Conservation (phyloP, 2,888 invertebrate species). For the Ectemnius continuus region DNA sequence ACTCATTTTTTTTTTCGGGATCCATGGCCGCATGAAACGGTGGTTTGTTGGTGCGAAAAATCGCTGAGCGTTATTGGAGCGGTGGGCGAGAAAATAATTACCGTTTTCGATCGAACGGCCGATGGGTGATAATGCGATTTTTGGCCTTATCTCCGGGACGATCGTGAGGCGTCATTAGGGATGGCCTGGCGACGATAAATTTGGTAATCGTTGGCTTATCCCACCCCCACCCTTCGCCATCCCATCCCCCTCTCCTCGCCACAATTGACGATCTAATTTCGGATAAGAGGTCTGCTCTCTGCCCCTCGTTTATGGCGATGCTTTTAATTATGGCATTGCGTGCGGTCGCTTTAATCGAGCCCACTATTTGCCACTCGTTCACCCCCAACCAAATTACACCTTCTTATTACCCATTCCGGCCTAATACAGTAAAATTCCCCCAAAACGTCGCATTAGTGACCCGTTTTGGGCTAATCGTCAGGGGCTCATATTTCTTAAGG, state of each 20-base stretch:
- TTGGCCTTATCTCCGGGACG: conserved; percentile 7
- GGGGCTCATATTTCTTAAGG: too few species aligned
- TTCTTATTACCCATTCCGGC: too few species aligned
- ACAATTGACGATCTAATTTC: conserved; percentile 46
- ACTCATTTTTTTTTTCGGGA: conserved; percentile 24
- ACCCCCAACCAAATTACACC: too few species aligned
- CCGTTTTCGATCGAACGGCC: conserved; percentile 11
- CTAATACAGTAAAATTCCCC: too few species aligned
- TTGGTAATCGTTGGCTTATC: conserved; percentile 32
- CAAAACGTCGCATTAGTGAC: too few species aligned
- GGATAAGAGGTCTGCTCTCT: conserved; percentile 17
- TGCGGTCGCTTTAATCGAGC: conserved; percentile 20
- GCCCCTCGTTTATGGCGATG: conserved; percentile 10
- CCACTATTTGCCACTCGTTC: too few species aligned
- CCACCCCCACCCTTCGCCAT: too few species aligned
- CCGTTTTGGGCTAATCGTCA: too few species aligned
- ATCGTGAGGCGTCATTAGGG: conserved; percentile 6
- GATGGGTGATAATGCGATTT: conserved; percentile 18
- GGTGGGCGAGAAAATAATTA: conserved; percentile 14
- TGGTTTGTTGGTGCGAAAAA: neutral
- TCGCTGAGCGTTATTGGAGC: neutral
- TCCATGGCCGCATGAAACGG: neutral
- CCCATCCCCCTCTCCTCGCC: neutral
- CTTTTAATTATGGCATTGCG: conserved; percentile 51
- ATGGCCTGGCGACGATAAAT: conserved; percentile 35